Percentiles rank a stretch among this genome's conserved stretches.
phyloP scores from a whole-genome alignment of 2,888 invertebrate species.

The Galerucella nymphaeae region DNA sequence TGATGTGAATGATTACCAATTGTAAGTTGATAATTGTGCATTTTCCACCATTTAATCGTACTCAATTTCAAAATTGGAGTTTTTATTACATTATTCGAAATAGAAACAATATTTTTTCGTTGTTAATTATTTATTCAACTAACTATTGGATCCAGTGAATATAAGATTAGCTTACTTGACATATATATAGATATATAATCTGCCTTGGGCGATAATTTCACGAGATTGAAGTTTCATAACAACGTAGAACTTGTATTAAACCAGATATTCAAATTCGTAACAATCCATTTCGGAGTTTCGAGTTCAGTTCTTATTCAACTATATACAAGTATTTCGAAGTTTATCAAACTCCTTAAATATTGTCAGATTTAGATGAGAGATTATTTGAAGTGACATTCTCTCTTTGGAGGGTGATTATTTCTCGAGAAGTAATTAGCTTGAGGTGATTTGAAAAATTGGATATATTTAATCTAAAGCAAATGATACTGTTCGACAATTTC shows the following conservation, averaged over 20 bases:
- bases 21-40: slow-evolving; percentile 21
- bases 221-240: neutral
- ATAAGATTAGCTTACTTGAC: neutral
- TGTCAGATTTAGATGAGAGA: neutral
- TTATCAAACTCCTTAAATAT: slow-evolving; percentile 6
- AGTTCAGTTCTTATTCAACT: slow-evolving; percentile 9
- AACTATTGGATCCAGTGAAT: neutral
- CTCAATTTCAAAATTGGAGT: neutral
- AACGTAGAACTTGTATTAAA: slow-evolving; percentile 1
- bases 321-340: neutral
- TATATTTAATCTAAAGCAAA: neutral
- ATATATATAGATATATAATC: neutral
- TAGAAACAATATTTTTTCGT: neutral
- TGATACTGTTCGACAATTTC: too few species aligned
- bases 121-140: too few species aligned
- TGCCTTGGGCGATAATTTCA: neutral
- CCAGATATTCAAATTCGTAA: slow-evolving; percentile 15
- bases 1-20: slow-evolving; percentile 19
- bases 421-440: neutral
- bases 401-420: neutral
- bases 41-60: neutral
- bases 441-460: neutral
- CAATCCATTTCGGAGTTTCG: slow-evolving; percentile 3
- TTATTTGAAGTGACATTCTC: neutral
- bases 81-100: neutral